Conservation (phyloP, 2,888 invertebrate genomes). For the Podotricha telesiphe region DNA sequence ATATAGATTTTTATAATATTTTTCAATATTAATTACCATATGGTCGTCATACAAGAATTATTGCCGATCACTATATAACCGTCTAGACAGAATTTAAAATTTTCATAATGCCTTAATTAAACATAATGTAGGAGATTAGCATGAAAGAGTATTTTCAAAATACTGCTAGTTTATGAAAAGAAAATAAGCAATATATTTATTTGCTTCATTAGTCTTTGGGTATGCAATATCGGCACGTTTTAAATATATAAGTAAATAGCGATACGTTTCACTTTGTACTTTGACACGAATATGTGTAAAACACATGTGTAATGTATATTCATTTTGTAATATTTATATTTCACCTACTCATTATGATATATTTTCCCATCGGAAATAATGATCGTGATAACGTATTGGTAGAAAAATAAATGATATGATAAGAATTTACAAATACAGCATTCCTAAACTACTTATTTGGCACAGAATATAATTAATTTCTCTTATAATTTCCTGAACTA, state of each 20-base stretch:
- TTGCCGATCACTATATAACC: neutral
- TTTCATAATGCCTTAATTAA: neutral
- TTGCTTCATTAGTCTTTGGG: neutral
- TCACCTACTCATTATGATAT: conserved; percentile 1
- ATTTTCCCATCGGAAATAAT: conserved; percentile 17
- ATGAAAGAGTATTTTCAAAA: neutral
- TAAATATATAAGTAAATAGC: too few relatives aligned
- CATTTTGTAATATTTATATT: conserved; percentile 13
- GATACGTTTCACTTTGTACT: too few relatives aligned
- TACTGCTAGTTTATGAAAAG: neutral
- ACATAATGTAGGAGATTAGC: neutral
- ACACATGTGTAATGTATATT: too few relatives aligned
- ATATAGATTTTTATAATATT: neutral
- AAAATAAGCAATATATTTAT: neutral
- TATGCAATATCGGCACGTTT: too few relatives aligned
- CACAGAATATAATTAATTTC: neutral
- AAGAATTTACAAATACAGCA: neutral
- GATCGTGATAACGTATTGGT: conserved; percentile 22
- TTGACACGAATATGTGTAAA: neutral
- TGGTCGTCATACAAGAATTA: neutral
- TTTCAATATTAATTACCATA: too few relatives aligned
- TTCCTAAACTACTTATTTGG: conserved; percentile 40
- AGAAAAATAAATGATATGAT: conserved; percentile 5
- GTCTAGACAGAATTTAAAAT: conserved; percentile 7
- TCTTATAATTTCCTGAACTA: neutral